Evolutionary conservation across 2,888 invertebrate genomes (phyloP), one percentile per base, ranked within the genome.

Genomic region (Tipula helvola): DNA sequence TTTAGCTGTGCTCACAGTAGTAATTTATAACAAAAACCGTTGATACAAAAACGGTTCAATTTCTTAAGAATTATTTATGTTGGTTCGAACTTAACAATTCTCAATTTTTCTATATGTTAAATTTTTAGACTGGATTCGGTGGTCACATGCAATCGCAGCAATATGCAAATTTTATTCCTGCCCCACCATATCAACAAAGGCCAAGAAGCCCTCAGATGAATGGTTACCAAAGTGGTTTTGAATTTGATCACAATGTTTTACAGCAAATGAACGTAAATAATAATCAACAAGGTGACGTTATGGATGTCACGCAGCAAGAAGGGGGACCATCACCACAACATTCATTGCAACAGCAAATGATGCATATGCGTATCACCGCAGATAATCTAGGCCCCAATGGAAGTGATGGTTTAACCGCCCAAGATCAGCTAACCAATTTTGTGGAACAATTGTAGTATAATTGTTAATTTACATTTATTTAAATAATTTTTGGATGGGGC

Each of bases 401-500:
- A 90, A 91, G 94, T 88, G 94, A 92, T 88, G 92, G 93, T 88
- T 94, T 97, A 94, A 97, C 97, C 89, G 96, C 97, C 90, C 97
- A 97, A 93, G 98, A 98, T 94, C 97, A 98, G 93, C 94, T 98
- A 91, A 96, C 96, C 90, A 97, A 97, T 93, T 98, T 97, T 93
- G 98, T 98, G 91, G 98, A 98, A 93, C 96, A 97, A 93, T 96
- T 97, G 95, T 97, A 97, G 96, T 96, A 91, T 71, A 71, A 71
- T 71, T 71, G n/a, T 71, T 71, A 71, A 71, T 71, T 71, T 71
- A 71, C 8, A 28, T 71, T 28, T 52, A 52, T n/a, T 71, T 71
- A 28, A 71, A 71, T 71, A 71, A 71, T 28, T 71, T 71, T 28
- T 71, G 12, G 10, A 10, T 71, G 28, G 71, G 71, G 28, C 10